phyloP scores from a whole-genome alignment of 1,140 invertebrate species.

The Scaptodrosophila lebanonensis region DNA sequence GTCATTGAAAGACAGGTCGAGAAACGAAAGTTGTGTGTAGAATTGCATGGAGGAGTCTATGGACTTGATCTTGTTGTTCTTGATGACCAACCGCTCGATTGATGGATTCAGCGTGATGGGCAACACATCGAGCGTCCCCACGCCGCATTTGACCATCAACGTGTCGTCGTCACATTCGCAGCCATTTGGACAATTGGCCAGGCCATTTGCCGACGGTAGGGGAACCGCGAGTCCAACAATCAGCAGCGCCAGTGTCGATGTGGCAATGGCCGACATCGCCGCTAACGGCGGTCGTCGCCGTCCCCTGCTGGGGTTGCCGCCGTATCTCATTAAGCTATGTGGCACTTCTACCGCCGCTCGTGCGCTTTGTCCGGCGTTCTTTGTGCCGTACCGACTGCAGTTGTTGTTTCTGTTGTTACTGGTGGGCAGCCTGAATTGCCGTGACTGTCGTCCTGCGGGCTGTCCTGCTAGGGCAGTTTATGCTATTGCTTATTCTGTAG shows the following conservation, averaged over 20 bases:
- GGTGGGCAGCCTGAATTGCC: no score
- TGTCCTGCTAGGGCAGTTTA: neutral
- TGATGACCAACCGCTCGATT: constrained; percentile 88
- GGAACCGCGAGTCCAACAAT: constrained; percentile 9
- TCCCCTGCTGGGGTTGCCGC: constrained; percentile 20
- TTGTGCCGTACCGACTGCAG: no score
- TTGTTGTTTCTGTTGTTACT: neutral
- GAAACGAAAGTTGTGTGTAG: constrained; percentile 88
- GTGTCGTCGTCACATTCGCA: constrained; percentile 93
- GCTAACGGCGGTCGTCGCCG: constrained; percentile 41
- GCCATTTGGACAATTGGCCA: constrained; percentile 85
- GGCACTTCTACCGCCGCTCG: no score
- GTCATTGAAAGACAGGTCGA: constrained; percentile 91
- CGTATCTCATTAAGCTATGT: no score
- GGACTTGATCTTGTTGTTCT: constrained; percentile 90
- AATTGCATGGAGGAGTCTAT: constrained; percentile 92
- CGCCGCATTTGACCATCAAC: constrained; percentile 90
- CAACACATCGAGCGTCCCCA: constrained; percentile 90
- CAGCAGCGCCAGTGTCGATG: constrained; percentile 13
- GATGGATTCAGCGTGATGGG: constrained; percentile 94
- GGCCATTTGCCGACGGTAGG: constrained; percentile 36
- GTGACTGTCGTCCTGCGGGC: neutral
- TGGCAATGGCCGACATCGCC: constrained; percentile 48
- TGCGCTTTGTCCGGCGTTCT: no score
- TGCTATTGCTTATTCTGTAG: constrained; percentile 28